Percentiles rank a stretch among this genome's conserved stretches.
Evolutionary conservation across 1,140 invertebrate genomes (phyloP).

Genomic region (Gyrodactylus salaris): DNA sequence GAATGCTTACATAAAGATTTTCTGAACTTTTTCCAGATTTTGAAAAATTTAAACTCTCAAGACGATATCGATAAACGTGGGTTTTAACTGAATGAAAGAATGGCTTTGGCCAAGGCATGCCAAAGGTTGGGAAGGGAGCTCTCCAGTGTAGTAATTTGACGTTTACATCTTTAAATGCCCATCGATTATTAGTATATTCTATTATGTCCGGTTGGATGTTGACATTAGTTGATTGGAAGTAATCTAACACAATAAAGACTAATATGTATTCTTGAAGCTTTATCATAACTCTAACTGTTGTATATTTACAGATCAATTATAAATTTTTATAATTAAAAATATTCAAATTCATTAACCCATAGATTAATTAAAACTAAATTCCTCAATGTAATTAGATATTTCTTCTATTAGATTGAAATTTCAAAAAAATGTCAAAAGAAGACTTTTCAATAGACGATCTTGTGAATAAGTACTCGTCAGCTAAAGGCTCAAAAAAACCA

Average conservation of each 20-base stretch:
- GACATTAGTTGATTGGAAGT: not conserved
- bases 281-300: too few species aligned
- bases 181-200: not conserved
- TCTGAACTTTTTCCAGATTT: too few species aligned
- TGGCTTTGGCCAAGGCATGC: not conserved
- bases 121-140: conserved; percentile 1
- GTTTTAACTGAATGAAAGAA: not conserved
- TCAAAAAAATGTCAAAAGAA: not conserved
- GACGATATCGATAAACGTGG: not conserved
- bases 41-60: not conserved
- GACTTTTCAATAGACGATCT: not conserved
- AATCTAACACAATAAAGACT: too few species aligned
- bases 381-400: too few species aligned
- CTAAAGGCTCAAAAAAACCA: not conserved
- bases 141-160: not conserved
- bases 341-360: too few species aligned
- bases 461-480: not conserved
- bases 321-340: too few species aligned
- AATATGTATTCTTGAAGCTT: too few species aligned
- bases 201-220: not conserved
- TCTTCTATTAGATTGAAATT: too few species aligned
- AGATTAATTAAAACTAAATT: too few species aligned
- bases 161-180: not conserved
- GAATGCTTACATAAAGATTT: too few species aligned
- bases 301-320: too few species aligned